Percentiles rank a stretch among this genome's conserved stretches.
Evolutionary conservation across 2,888 invertebrate species (phyloP).

Genomic region (Meganola albula): DNA sequence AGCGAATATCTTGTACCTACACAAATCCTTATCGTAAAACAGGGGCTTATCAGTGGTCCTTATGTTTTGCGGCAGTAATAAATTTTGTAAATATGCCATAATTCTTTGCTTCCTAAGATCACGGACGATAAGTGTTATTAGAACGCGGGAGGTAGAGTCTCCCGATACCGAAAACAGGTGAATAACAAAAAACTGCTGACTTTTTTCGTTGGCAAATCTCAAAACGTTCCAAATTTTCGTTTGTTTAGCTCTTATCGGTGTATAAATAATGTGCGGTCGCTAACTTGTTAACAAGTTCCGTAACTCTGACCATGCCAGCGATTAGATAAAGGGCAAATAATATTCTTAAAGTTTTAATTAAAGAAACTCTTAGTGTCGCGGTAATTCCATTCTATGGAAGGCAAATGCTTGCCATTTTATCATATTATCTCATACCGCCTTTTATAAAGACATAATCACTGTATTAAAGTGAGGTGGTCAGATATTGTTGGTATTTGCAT

Average conservation of each 20-base stretch:
- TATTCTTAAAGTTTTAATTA: constrained; percentile 25
- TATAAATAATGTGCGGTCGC: constrained; percentile 60
- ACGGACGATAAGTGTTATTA: constrained; percentile 65
- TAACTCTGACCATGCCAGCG: constrained; percentile 27
- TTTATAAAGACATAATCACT: constrained; percentile 37
- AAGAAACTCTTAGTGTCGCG: constrained; percentile 16
- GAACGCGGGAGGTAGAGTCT: constrained; percentile 65
- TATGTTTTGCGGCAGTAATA: constrained; percentile 67
- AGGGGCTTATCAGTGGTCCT: constrained; percentile 58
- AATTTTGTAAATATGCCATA: constrained; percentile 73
- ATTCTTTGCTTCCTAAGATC: constrained; percentile 70
- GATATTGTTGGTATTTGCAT: constrained; percentile 60
- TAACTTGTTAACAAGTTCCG: constrained; percentile 55
- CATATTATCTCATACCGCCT: constrained; percentile 29
- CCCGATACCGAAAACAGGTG: constrained; percentile 60
- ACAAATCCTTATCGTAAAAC: constrained; percentile 59
- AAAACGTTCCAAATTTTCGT: constrained; percentile 48
- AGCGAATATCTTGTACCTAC: constrained; percentile 41
- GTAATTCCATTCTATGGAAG: constrained; percentile 18
- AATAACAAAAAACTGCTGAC: constrained; percentile 43
- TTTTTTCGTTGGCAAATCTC: constrained; percentile 48
- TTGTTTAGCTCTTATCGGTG: constrained; percentile 56
- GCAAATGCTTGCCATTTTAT: constrained; percentile 14
- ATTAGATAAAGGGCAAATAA: constrained; percentile 26
- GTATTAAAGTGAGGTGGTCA: constrained; percentile 41